Evolutionary conservation across 2,888 invertebrate genomes (phyloP), one percentile per base, ranked within the genome.

Genomic region (Apamea monoglypha): DNA sequence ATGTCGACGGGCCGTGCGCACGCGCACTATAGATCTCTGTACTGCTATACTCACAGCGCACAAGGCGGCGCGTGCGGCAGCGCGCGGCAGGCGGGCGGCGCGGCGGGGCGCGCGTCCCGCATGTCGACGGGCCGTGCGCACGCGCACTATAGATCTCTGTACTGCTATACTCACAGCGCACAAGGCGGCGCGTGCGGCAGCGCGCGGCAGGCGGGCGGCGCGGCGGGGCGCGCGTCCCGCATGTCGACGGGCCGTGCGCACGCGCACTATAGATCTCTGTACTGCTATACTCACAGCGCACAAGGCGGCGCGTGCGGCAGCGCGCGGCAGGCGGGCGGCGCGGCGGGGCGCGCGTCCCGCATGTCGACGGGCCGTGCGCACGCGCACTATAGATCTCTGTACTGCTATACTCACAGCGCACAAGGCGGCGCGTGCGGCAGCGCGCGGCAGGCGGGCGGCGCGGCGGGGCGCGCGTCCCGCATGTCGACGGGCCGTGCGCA

Each of bases 31-130:
- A n/a, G n/a, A n/a, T n/a, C n/a, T n/a, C n/a, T n/a, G n/a, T n/a
- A n/a, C n/a, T n/a, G n/a, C n/a, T n/a, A n/a, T n/a, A 97, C 98
- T 97, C 94, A 98, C 98, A 98, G 98, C 94, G 98, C 98, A 91
- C 98, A 98, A 29, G 98, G 98, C 73, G 98, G 94, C 59, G 93
- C 92, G 76, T 91, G 90, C 79, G 94, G 94, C 85, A 93, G 90
- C 50, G 93, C 86, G 80, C 91, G 92, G 90, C 93, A 94, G 67
- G 78, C 85, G 70, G 94, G 92, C 79, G 97, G 64, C 95, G 96
- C 85, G 93, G 93, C 87, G 76, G 92, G 66, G 80, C 88, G 82
- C 90, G 92, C 78, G 76, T 95, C 94, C 71, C 91, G 90, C 90
- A 96, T 96, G 93, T 95, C 94, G 61, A 96, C 95, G 78, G 96